Conservation (phyloP, 2,797 vertebrate species). For the Echeneis naucrates region DNA sequence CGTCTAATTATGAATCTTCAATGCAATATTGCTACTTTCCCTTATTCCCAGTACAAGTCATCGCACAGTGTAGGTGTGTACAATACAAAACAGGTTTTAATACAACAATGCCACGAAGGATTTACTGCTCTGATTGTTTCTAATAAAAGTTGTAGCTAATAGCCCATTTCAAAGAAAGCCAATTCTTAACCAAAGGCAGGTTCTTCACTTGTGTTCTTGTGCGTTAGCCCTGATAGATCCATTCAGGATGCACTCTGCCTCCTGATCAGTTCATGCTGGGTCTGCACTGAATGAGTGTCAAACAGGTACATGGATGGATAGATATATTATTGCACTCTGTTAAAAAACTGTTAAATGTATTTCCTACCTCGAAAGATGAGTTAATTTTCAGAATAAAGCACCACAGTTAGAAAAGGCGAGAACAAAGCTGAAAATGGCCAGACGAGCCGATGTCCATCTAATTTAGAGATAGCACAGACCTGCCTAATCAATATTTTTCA, state of each 20-base stretch:
- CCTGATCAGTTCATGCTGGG: background rate
- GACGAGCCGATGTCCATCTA: slow-evolving; percentile 6
- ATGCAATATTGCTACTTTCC: background rate
- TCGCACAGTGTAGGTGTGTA: background rate
- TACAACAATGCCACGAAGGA: background rate
- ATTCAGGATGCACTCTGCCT: background rate
- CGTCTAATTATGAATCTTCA: background rate
- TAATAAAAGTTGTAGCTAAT: background rate
- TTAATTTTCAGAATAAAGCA: slow-evolving; percentile 6
- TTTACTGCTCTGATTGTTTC: background rate
- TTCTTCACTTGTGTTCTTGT: background rate
- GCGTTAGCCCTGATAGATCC: background rate
- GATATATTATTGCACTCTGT: background rate
- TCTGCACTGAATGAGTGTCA: background rate
- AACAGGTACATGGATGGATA: background rate
- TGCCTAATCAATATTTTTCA: slow-evolving; percentile 11
- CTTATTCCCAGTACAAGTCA: background rate
- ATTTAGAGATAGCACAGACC: slow-evolving; percentile 5
- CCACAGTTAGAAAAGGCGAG: background rate
- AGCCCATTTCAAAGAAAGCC: background rate
- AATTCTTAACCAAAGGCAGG: background rate
- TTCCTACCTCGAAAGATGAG: background rate
- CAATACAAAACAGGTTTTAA: no score
- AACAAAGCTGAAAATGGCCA: background rate
- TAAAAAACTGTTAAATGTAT: background rate